A percentile compares a stretch with the other conserved stretches of the same genome.
These are phyloP conservation scores for Aethes cnicana DNA, from an alignment of 2,888 invertebrate genomes.

Conservation along the genomic window DNA sequence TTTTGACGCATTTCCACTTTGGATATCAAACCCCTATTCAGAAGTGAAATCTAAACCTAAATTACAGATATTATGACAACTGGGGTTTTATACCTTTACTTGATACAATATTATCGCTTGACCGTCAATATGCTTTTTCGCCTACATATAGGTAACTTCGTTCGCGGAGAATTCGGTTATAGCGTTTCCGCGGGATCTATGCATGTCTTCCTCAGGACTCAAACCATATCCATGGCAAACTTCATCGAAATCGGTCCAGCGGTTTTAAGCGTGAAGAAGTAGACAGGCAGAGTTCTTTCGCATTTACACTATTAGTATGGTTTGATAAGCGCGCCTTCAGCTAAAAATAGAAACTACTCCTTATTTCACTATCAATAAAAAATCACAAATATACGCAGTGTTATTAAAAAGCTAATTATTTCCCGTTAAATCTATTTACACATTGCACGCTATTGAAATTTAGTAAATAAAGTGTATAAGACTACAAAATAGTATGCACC, in stretches of 20 bases:
- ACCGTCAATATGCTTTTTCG: conserved; percentile 1
- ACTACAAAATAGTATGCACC: conserved; percentile 17
- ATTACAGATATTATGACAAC: conserved; percentile 11
- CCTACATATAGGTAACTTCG: conserved; percentile 19
- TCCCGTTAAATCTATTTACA: conserved; percentile 24
- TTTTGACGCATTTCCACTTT: conserved; percentile 10
- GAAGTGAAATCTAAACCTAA: background rate
- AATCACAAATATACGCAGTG: conserved; percentile 27
- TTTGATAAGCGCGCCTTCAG: conserved; percentile 22
- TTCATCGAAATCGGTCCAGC: too few relatives aligned
- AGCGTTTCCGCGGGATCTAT: too few relatives aligned
- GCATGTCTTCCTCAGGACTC: too few relatives aligned
- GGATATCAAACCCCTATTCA: conserved; percentile 3
- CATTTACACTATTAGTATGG: too few relatives aligned
- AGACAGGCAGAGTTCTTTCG: too few relatives aligned
- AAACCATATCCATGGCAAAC: too few relatives aligned
- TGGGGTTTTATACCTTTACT: conserved; percentile 9
- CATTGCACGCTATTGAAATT: conserved; percentile 29
- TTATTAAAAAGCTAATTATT: conserved; percentile 24
- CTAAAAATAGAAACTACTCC: conserved; percentile 24
- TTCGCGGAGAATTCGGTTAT: too few relatives aligned
- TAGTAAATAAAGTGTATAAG: conserved; percentile 24
- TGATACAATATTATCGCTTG: conserved; percentile 8
- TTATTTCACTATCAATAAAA: conserved; percentile 28
- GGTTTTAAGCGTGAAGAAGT: too few relatives aligned